Conservation (phyloP, 1,140 invertebrate species). For the Caenorhabditis briggsae region DNA sequence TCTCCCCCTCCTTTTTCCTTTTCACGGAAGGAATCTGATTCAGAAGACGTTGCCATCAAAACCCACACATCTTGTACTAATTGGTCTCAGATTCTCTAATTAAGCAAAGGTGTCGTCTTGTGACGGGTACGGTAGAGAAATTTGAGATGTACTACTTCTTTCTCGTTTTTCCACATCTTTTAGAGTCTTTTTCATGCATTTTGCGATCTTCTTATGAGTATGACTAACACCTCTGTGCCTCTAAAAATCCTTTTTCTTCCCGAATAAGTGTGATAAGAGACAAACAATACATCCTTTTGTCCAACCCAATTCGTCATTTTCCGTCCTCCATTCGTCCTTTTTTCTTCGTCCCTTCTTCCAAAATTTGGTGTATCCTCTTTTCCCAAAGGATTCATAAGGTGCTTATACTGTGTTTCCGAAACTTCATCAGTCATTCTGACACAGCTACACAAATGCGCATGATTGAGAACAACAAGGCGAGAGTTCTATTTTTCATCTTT, state of each 20-base stretch:
- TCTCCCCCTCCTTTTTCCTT: neutral
- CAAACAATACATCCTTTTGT: slow-evolving; percentile 5
- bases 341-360: neutral
- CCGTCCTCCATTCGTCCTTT: neutral
- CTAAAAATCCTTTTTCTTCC: neutral
- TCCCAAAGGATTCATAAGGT: slow-evolving; percentile 34
- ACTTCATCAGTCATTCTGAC: slow-evolving; percentile 21
- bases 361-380: neutral
- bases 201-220: no score
- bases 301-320: slow-evolving; percentile 29
- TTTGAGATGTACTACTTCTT: neutral
- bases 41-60: neutral
- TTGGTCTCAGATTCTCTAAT: slow-evolving; percentile 37
- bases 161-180: neutral
- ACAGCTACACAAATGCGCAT: neutral
- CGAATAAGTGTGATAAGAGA: neutral
- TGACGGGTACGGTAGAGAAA: neutral
- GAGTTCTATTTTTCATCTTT: neutral
- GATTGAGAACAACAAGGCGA: neutral
- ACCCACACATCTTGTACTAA: slow-evolving; percentile 45
- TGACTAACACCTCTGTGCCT: no score
- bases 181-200: neutral
- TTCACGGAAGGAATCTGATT: slow-evolving; percentile 13
- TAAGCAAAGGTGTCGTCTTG: neutral
- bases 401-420: neutral